phyloP scores from a whole-genome alignment of 2,113 vertebrate species.

The Todiramphus saurophagus region DNA sequence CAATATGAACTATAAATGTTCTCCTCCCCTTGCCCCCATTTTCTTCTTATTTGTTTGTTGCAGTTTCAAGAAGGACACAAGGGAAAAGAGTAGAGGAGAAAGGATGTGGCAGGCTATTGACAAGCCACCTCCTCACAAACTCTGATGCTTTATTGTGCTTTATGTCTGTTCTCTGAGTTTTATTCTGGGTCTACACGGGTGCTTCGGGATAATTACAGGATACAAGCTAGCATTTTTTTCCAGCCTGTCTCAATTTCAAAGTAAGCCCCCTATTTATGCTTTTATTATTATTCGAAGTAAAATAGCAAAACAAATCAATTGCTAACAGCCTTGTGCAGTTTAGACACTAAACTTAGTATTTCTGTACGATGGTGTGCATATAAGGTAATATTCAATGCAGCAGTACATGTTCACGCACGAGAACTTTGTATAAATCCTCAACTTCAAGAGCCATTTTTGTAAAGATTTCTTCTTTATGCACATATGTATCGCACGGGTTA shows the following conservation, averaged over 20 bases:
- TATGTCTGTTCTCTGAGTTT: neutral
- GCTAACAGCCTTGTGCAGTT: neutral
- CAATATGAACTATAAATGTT: neutral
- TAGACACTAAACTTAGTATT: constrained; percentile 14
- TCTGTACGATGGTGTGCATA: neutral
- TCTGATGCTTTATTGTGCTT: neutral
- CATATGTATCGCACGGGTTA: neutral
- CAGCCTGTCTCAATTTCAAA: constrained; percentile 34
- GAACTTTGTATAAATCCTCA: neutral
- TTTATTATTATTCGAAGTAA: constrained; percentile 14
- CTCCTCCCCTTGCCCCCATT: neutral
- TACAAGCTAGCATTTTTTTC: neutral
- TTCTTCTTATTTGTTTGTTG: neutral
- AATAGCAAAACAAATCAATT: constrained; percentile 44
- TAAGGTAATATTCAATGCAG: neutral
- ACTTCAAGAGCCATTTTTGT: neutral
- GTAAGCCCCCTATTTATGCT: neutral
- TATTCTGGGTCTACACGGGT: constrained; percentile 2
- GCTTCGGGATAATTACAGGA: constrained; percentile 12
- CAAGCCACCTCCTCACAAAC: neutral
- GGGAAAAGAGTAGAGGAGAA: neutral
- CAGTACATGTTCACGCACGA: neutral
- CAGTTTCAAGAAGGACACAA: neutral
- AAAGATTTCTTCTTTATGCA: neutral
- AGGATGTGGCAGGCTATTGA: neutral